Percentiles rank a stretch among this genome's conserved stretches.
Conservation (phyloP, 1,140 invertebrate species). For the Anastrepha obliqua region DNA sequence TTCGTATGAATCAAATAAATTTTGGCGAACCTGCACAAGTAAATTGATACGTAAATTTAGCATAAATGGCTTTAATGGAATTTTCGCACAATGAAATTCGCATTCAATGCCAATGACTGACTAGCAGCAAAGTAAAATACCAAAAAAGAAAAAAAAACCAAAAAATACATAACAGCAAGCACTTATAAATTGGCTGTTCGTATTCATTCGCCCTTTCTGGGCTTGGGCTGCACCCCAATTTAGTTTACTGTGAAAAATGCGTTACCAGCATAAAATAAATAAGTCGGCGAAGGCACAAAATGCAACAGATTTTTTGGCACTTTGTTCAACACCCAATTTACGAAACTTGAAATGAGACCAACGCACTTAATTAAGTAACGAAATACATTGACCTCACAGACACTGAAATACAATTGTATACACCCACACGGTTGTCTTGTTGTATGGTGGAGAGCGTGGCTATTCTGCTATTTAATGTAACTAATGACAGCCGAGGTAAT, state of each 20-base stretch:
- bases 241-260: not conserved
- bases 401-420: not conserved
- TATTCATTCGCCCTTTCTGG: not conserved
- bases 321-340: not conserved
- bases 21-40: not conserved
- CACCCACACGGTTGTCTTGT: not conserved
- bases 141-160: not conserved
- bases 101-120: slow-evolving; percentile 48
- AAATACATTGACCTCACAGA: slow-evolving; percentile 12
- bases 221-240: not conserved
- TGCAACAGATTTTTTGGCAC: slow-evolving; percentile 50
- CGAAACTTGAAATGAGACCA: not conserved
- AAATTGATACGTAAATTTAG: slow-evolving; percentile 46
- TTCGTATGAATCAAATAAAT: slow-evolving; percentile 13
- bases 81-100: slow-evolving; percentile 34
- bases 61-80: slow-evolving; percentile 40
- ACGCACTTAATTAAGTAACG: slow-evolving; percentile 35
- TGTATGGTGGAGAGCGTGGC: not conserved
- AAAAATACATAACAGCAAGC: not conserved
- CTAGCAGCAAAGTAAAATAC: not conserved
- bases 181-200: not conserved
- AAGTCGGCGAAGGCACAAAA: not conserved
- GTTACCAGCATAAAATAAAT: not conserved
- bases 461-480: slow-evolving; percentile 1
- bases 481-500: slow-evolving; percentile 67